Percentiles rank a stretch among this genome's conserved stretches.
phyloP scores from a whole-genome alignment of 2,888 invertebrate species.

The Euspilapteryx auroguttella region DNA sequence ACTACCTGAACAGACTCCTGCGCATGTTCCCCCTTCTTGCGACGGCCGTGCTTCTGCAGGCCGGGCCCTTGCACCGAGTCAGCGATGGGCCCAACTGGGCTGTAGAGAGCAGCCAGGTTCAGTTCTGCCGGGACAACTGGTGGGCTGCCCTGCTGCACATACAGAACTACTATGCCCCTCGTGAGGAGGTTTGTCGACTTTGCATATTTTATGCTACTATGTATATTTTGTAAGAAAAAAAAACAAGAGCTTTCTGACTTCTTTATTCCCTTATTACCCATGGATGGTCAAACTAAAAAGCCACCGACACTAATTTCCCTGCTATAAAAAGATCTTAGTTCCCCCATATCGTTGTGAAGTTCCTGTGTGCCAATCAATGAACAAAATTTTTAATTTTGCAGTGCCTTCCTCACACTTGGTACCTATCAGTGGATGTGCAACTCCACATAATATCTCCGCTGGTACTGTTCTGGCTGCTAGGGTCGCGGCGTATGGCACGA shows the following conservation, averaged over 20 bases:
- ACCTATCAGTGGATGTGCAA: conserved; percentile 35
- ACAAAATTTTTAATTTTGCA: conserved; percentile 14
- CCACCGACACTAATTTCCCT: background rate
- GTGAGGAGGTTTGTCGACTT: conserved; percentile 15
- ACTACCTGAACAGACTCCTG: conserved; percentile 3
- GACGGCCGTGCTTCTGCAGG: conserved; percentile 4
- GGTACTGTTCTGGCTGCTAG: conserved; percentile 25
- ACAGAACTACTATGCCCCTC: conserved; percentile 15
- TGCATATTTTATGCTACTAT: background rate
- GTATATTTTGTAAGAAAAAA: background rate
- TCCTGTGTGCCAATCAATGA: background rate
- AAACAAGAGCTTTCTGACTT: too few relatives aligned
- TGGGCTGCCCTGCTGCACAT: conserved; percentile 7
- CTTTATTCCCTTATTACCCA: too few relatives aligned
- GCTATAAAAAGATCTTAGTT: conserved; percentile 1
- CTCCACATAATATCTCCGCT: conserved; percentile 31
- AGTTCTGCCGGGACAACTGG: conserved; percentile 6
- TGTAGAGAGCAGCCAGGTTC: background rate
- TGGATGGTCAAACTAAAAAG: too few relatives aligned
- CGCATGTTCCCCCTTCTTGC: conserved; percentile 7
- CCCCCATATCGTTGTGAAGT: background rate
- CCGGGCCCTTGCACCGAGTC: conserved; percentile 3
- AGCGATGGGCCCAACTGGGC: conserved; percentile 7
- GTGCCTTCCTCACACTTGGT: conserved; percentile 35
- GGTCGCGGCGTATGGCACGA: conserved; percentile 15